Conservation (phyloP, 2,113 vertebrate genomes). For the Todiramphus saurophagus region DNA sequence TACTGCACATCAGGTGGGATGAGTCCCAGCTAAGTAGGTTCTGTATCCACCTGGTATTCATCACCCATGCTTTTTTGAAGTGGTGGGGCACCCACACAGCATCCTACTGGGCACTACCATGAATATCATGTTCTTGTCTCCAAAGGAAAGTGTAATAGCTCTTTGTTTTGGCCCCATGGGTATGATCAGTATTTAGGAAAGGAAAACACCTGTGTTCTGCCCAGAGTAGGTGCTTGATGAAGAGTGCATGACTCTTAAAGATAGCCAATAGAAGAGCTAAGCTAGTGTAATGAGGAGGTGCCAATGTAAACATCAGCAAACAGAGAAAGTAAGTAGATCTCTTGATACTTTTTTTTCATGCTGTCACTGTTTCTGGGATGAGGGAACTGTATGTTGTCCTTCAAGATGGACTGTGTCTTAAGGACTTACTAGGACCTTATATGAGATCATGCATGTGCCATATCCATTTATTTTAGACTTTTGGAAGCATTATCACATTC, state of each 20-base stretch:
- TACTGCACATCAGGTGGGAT: neutral
- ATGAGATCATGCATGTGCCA: neutral
- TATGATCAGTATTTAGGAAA: neutral
- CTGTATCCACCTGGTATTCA: neutral
- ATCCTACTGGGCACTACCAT: neutral
- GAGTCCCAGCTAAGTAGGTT: neutral
- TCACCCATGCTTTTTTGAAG: neutral
- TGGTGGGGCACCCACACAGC: neutral
- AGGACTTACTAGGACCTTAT: neutral
- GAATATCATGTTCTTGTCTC: neutral
- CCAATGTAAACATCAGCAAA: neutral
- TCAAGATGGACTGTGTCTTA: neutral
- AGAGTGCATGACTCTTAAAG: neutral
- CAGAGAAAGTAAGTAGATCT: neutral
- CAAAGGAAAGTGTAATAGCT: neutral
- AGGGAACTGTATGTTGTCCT: neutral
- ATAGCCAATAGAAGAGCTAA: neutral
- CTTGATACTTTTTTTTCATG: neutral
- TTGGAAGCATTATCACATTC: neutral
- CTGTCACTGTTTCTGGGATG: neutral
- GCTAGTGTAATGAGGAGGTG: neutral
- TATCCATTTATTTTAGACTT: neutral
- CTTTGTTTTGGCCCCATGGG: accelerated
- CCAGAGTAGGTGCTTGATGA: neutral
- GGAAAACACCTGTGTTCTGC: neutral